Conservation (phyloP, 2,888 invertebrate species). For the Machimus atricapillus region DNA sequence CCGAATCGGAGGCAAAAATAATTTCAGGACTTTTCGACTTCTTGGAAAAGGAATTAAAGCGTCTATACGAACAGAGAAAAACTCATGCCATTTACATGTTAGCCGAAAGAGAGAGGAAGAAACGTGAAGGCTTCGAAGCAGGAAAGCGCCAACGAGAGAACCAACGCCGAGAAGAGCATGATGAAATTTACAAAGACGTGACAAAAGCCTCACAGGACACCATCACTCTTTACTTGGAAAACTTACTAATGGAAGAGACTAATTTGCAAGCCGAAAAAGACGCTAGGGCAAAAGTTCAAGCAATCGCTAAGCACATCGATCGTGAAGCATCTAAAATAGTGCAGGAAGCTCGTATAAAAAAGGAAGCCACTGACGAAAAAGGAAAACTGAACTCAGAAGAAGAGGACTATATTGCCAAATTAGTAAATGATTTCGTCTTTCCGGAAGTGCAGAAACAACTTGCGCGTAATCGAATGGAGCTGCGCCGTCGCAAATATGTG, state of each 20-base stretch:
- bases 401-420: conserved; percentile 50
- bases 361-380: background rate
- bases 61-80: conserved; percentile 78
- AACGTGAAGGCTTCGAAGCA: conserved; percentile 81
- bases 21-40: conserved; percentile 76
- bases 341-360: background rate
- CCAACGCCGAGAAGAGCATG: conserved; percentile 74
- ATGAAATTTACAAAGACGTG: conserved; percentile 79
- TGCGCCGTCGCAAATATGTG: conserved; percentile 60
- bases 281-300: conserved; percentile 65
- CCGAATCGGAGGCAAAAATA: conserved; percentile 75
- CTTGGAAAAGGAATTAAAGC: conserved; percentile 77
- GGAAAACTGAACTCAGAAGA: conserved; percentile 52
- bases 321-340: background rate
- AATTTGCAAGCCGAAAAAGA: conserved; percentile 67
- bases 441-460: conserved; percentile 61
- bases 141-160: conserved; percentile 80
- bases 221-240: conserved; percentile 70
- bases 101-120: conserved; percentile 77
- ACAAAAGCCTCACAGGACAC: conserved; percentile 62
- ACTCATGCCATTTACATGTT: conserved; percentile 80
- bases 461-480: conserved; percentile 58
- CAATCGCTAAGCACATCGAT: conserved; percentile 65
- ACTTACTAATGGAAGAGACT: conserved; percentile 69
- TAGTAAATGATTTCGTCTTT: conserved; percentile 60